phyloP scores from a whole-genome alignment of 2,113 vertebrate genomes.

The Amazona vittata region DNA sequence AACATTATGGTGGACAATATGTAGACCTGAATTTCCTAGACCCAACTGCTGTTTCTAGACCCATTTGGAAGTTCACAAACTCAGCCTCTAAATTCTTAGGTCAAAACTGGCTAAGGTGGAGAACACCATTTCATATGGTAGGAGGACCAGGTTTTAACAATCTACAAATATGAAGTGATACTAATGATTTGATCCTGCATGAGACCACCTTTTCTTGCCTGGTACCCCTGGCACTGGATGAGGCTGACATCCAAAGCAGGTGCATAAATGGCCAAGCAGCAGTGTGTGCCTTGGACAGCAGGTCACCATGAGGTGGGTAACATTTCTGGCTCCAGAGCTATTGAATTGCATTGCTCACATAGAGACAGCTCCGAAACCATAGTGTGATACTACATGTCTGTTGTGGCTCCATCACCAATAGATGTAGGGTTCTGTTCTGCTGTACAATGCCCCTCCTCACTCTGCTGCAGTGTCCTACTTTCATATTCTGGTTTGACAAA shows the following conservation, averaged over 20 bases:
- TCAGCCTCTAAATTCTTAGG: not conserved
- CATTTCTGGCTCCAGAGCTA: not conserved
- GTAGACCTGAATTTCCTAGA: not conserved
- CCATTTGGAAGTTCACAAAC: not conserved
- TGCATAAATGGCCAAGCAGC: not conserved
- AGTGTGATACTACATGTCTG: not conserved
- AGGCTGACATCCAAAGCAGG: rapidly evolving
- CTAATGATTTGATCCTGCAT: not conserved
- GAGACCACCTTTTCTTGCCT: not conserved
- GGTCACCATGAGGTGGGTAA: rapidly evolving
- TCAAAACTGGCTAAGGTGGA: not conserved
- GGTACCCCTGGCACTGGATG: too few relatives aligned
- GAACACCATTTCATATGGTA: rapidly evolving
- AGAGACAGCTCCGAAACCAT: not conserved
- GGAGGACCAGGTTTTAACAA: not conserved
- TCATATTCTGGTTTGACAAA: not conserved
- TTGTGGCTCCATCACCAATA: not conserved
- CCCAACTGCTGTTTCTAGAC: not conserved
- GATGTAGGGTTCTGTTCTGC: not conserved
- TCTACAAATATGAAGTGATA: not conserved
- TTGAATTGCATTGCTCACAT: rapidly evolving
- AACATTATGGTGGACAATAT: not conserved
- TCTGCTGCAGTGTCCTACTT: constrained; percentile 33
- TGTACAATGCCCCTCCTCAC: not conserved
- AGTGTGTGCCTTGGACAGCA: not conserved